Evolutionary conservation across 2,797 vertebrate species (phyloP).

Genomic region (Pteropus rufus): DNA sequence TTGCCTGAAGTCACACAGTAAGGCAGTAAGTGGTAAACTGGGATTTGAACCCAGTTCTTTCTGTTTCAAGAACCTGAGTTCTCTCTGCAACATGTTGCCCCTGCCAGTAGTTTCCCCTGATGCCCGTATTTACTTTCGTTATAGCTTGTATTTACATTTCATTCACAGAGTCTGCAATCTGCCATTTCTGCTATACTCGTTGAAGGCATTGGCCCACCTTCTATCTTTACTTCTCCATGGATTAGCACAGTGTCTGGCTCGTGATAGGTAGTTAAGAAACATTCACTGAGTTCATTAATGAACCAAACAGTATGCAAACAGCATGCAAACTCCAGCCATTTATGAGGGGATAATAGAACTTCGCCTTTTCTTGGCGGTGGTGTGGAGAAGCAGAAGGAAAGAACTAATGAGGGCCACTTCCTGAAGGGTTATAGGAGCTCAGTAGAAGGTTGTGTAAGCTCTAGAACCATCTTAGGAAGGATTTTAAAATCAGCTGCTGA

Average conservation of each 20-base stretch:
- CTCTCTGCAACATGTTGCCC: not conserved
- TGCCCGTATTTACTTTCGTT: not conserved
- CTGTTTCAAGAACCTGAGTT: not conserved
- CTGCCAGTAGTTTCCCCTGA: not conserved
- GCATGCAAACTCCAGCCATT: not conserved
- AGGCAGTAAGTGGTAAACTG: not conserved
- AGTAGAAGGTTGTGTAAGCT: not conserved
- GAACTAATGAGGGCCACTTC: not conserved
- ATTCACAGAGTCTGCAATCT: not conserved
- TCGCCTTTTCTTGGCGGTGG: not conserved
- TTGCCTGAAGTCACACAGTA: not conserved
- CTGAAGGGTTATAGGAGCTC: not conserved
- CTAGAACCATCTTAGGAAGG: not conserved
- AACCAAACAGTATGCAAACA: not conserved
- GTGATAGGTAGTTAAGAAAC: not conserved
- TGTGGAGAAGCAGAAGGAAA: not conserved
- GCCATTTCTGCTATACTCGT: not conserved
- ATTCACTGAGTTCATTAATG: not conserved
- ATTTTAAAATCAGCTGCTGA: not conserved
- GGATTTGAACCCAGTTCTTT: not conserved
- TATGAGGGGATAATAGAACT: not conserved
- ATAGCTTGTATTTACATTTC: fast-evolving
- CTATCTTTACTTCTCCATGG: not conserved
- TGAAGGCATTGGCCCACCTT: not conserved
- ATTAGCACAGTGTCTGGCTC: not conserved